Evolutionary conservation across 2,888 invertebrate species (phyloP).

Genomic region (Tribolium freemani): DNA sequence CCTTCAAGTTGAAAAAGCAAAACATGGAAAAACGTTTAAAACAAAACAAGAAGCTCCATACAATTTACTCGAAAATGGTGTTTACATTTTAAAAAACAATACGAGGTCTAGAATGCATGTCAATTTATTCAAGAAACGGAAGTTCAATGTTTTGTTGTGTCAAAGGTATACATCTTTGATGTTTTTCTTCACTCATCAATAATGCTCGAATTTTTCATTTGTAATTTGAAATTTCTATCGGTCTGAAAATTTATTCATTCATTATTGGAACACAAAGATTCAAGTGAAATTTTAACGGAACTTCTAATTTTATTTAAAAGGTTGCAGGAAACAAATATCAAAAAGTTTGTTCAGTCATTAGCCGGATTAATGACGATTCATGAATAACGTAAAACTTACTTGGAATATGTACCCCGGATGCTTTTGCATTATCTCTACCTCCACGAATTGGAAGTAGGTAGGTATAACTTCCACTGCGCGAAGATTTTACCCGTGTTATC

Average conservation of each 20-base stretch:
- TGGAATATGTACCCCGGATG: not conserved
- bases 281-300: not conserved
- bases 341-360: not conserved
- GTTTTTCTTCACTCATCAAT: not conserved
- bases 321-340: not conserved
- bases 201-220: not conserved
- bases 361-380: conserved; percentile 1
- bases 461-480: not conserved
- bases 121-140: conserved; percentile 19
- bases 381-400: conserved; percentile 3
- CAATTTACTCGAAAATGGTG: conserved; percentile 26
- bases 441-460: conserved; percentile 1
- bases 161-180: not conserved
- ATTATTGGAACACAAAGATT: not conserved
- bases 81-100: conserved; percentile 32
- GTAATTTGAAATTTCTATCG: not conserved
- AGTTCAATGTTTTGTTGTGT: not conserved
- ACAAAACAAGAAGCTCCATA: conserved; percentile 19
- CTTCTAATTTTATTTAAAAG: not conserved
- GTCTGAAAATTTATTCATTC: not conserved
- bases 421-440: not conserved
- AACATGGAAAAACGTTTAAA: conserved; percentile 42
- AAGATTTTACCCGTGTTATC: conserved; percentile 1
- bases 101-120: conserved; percentile 22
- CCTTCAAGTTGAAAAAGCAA: conserved; percentile 28